A percentile compares a stretch with the other conserved stretches of the same genome.
These are phyloP conservation scores for Campoletis sonorensis DNA, from an alignment of 1,140 invertebrate genomes.

Conservation along the genomic window DNA sequence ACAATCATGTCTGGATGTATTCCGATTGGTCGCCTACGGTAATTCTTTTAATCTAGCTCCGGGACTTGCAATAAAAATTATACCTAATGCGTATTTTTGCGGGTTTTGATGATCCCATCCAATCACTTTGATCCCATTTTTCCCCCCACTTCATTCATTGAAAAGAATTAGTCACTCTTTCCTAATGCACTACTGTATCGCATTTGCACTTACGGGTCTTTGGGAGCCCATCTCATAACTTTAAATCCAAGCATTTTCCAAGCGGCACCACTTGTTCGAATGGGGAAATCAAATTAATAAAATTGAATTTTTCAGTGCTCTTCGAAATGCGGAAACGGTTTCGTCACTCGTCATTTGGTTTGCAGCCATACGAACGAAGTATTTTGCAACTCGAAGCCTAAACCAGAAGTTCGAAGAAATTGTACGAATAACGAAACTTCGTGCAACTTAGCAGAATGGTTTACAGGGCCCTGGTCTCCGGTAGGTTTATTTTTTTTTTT, in stretches of 20 bases:
- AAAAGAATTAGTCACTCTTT: no score
- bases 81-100: no score
- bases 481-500: conserved; percentile 72
- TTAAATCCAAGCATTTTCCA: no score
- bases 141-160: no score
- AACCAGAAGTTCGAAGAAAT: conserved; percentile 78
- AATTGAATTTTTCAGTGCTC: conserved; percentile 65
- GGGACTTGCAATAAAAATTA: no score
- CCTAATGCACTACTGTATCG: no score
- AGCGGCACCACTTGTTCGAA: neutral
- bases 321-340: conserved; percentile 63
- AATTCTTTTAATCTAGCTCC: neutral
- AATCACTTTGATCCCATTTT: no score
- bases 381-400: conserved; percentile 76
- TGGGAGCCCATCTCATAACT: no score
- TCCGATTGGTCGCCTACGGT: conserved; percentile 66
- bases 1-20: conserved; percentile 63
- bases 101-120: no score
- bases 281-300: conserved; percentile 4
- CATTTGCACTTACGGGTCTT: no score
- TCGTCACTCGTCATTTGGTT: conserved; percentile 75
- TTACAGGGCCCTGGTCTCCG: conserved; percentile 82
- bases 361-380: conserved; percentile 72
- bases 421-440: conserved; percentile 78
- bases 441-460: conserved; percentile 83